phyloP scores from a whole-genome alignment of 2,797 vertebrate species.

The Borostomias antarcticus region DNA sequence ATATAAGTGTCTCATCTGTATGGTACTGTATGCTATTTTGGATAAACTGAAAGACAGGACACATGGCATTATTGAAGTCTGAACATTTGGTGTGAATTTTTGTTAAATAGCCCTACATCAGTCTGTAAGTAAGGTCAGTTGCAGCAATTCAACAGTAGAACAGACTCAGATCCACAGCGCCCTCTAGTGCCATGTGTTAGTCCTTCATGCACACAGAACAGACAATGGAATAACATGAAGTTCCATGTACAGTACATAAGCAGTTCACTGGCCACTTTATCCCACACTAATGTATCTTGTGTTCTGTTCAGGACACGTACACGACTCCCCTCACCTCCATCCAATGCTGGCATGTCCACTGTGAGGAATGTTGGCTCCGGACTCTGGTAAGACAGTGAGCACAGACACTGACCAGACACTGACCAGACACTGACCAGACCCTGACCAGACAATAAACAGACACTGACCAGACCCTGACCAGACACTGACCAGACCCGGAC shows the following conservation, averaged over 20 bases:
- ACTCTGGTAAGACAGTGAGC: constrained; percentile 74
- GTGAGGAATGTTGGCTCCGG: constrained; percentile 85
- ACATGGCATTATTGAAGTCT: neutral
- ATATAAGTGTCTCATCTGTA: constrained; percentile 99
- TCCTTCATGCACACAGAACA: neutral
- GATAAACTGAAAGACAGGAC: neutral
- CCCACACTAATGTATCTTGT: neutral
- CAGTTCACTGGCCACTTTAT: neutral
- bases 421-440: too few species aligned
- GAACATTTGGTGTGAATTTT: too few species aligned
- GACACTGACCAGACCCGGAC: too few species aligned
- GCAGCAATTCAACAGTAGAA: neutral
- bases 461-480: too few species aligned
- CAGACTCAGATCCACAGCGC: neutral
- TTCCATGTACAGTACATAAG: neutral
- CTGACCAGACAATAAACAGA: too few species aligned
- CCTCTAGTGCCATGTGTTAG: neutral
- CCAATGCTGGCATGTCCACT: constrained; percentile 88
- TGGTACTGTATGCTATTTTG: constrained; percentile 80
- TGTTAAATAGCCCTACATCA: too few species aligned
- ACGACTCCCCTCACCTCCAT: constrained; percentile 82
- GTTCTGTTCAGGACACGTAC: constrained; percentile 78
- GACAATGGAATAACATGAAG: neutral
- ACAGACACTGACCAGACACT: neutral
- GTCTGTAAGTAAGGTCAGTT: too few species aligned